Percentiles rank a stretch among this genome's conserved stretches.
Evolutionary conservation across 2,888 invertebrate genomes (phyloP).

Genomic region (Pollenia amentaria): DNA sequence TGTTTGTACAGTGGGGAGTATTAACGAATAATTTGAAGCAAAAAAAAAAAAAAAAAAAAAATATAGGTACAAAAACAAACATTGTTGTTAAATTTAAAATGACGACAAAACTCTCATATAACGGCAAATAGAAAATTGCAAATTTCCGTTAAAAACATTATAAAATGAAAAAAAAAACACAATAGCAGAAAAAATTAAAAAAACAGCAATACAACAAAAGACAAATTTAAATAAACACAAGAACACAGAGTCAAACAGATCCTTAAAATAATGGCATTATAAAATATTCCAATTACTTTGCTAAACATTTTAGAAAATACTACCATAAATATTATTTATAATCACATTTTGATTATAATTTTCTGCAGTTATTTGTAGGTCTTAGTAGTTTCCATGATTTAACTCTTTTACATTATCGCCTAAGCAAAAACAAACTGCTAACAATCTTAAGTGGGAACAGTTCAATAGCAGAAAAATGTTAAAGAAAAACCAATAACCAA

Average conservation of each 20-base stretch:
- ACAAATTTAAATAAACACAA: slow-evolving; percentile 64
- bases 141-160: slow-evolving; percentile 72
- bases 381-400: neutral
- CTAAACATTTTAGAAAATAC: no score
- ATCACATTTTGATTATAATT: neutral
- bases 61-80: slow-evolving; percentile 36
- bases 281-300: no score
- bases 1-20: slow-evolving; percentile 17
- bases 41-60: slow-evolving; percentile 6
- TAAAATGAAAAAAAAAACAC: slow-evolving; percentile 42
- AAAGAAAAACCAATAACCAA: slow-evolving; percentile 16
- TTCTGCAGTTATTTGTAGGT: neutral
- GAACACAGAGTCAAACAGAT: slow-evolving; percentile 21
- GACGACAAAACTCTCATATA: slow-evolving; percentile 58
- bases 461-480: slow-evolving; percentile 22
- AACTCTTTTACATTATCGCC: slow-evolving; percentile 33
- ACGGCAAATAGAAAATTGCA: slow-evolving; percentile 74
- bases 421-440: slow-evolving; percentile 23
- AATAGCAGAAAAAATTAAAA: slow-evolving; percentile 31
- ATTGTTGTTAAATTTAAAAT: slow-evolving; percentile 46
- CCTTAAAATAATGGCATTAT: neutral
- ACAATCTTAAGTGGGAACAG: slow-evolving; percentile 42
- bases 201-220: slow-evolving; percentile 46
- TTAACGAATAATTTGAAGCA: slow-evolving; percentile 20
- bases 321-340: neutral